A percentile compares a stretch with the other conserved stretches of the same genome.
Evolutionary conservation across 1,140 invertebrate genomes (phyloP).

Genomic region (Hyphantria cunea): DNA sequence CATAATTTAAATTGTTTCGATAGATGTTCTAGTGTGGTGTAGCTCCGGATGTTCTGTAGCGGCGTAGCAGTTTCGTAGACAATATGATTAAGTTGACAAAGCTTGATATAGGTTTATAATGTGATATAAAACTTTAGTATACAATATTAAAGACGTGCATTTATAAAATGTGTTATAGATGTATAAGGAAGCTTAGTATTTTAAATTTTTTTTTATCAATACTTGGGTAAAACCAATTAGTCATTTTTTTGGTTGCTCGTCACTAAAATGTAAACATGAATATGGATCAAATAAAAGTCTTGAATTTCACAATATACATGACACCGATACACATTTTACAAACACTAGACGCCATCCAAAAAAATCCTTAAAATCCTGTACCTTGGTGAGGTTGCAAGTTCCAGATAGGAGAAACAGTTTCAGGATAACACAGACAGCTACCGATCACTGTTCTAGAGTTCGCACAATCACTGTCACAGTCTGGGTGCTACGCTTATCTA

Average conservation of each 20-base stretch:
- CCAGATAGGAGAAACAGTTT: slow-evolving; percentile 61
- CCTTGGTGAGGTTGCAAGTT: slow-evolving; percentile 66
- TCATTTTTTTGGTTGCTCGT: too few species aligned
- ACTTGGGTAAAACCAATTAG: too few species aligned
- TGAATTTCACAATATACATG: not conserved
- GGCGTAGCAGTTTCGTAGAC: slow-evolving; percentile 11
- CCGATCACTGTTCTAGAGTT: slow-evolving; percentile 71
- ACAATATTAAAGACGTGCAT: not conserved
- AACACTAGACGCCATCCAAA: slow-evolving; percentile 5
- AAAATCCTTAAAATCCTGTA: slow-evolving; percentile 57
- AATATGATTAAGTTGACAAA: not conserved
- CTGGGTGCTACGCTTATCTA: slow-evolving; percentile 31
- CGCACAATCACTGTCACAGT: slow-evolving; percentile 72
- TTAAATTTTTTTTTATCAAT: too few species aligned
- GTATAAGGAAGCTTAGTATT: too few species aligned
- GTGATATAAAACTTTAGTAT: too few species aligned
- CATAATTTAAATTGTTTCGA: slow-evolving; percentile 12
- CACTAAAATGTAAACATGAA: too few species aligned
- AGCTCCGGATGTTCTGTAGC: slow-evolving; percentile 10
- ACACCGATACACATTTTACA: slow-evolving; percentile 17
- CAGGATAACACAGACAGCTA: slow-evolving; percentile 73
- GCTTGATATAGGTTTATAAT: not conserved
- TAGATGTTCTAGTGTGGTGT: slow-evolving; percentile 5
- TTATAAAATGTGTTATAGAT: not conserved
- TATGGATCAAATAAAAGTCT: not conserved